Base-by-base conservation (phyloP, 1,140 invertebrate species). In the Mylabris phalerata region DNA sequence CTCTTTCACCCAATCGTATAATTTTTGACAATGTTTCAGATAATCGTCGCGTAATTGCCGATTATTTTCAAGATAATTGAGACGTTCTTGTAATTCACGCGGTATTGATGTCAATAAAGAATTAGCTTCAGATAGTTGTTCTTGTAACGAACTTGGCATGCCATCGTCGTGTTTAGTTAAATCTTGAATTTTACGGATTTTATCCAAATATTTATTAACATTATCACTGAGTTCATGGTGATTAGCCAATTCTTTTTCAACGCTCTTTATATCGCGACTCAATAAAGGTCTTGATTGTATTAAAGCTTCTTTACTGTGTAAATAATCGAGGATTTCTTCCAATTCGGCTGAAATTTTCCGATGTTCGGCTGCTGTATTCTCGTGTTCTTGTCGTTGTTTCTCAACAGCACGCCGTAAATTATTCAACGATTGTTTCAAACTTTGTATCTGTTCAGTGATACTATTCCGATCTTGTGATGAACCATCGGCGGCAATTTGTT, bases 401-500 rank as follows among this genome's bases (percentile, higher is more conserved):
- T 95, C 91, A 1, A 95, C 90, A 0, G 84, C 84, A 69, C 88
- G 82, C 71, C 89, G 81, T 0, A 96, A 72, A 50, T 83, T 83
- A 46, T 90, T 82, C 0, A 95, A 71, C 60, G 93, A 87, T 70
- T 90, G 88, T 74, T 94, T 95, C 2, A 95, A 65, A 0, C 85
- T 86, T 67, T 95, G 91, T 10, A 95, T 66, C 63, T 95, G 85
- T 68, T 93, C 88, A 6, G 89, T 93, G 2, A 95, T 86, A 64
- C 86, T 85, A 68, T 95, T 93, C 59, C 88, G 82, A 68, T 95
- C 92, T 11, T 87, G 86, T 0, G 86, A 84, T 9, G 89, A 87
- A 40, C 92, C 90, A 75, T 96, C 93, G 1, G 85, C 84, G 6
- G 89, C 89, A 25, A 97, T 94, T 71, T 92, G 89, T 69, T 92